Evolutionary conservation across 2,113 vertebrate genomes (phyloP).

Genomic region (Dipodomys stephensi): DNA sequence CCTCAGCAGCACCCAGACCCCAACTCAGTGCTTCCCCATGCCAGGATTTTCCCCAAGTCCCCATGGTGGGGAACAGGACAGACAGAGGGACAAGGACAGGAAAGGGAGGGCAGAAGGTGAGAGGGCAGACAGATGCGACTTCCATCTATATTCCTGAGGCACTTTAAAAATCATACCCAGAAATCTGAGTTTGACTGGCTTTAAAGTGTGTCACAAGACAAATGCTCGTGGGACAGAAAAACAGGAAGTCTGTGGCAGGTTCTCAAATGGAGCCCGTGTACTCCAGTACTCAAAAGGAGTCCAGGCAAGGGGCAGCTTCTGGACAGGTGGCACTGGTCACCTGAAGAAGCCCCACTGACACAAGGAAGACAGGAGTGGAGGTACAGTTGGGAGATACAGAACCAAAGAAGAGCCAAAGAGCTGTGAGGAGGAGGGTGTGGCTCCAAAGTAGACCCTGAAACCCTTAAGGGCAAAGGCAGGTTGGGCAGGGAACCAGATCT

Average conservation of each 20-base stretch:
- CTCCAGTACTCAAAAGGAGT: not conserved
- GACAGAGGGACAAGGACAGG: not conserved
- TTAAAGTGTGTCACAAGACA: not conserved
- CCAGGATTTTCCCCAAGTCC: not conserved
- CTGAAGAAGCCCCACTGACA: not conserved
- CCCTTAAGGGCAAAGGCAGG: not conserved
- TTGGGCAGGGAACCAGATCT: not conserved
- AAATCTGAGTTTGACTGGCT: not conserved
- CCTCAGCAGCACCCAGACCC: not conserved
- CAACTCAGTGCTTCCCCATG: not conserved
- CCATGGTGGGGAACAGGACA: not conserved
- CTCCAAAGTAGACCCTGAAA: not conserved
- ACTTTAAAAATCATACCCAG: not conserved
- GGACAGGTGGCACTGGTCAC: not conserved
- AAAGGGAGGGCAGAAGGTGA: not conserved
- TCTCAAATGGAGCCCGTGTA: not conserved
- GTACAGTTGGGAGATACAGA: not conserved
- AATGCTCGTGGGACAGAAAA: not conserved
- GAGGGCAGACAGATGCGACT: not conserved
- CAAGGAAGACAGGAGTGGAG: not conserved
- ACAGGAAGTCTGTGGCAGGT: not conserved
- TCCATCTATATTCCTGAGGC: not conserved
- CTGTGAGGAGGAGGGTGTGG: not conserved
- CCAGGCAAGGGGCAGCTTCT: not conserved
- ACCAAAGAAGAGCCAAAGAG: not conserved